Evolutionary conservation across 2,888 invertebrate species (phyloP).

Genomic region (Brenthis hecate): DNA sequence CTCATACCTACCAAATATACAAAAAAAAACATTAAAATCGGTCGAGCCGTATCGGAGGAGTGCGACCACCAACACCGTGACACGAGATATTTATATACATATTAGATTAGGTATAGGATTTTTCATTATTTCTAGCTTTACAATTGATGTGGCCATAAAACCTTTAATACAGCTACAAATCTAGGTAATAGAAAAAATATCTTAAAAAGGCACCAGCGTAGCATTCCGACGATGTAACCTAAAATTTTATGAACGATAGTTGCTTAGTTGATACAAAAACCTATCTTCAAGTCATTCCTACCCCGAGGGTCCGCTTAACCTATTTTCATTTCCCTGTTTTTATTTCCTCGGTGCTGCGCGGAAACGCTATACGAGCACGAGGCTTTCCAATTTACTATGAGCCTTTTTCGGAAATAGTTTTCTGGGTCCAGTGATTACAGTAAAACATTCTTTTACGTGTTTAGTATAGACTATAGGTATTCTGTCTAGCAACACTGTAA

Average conservation of each 20-base stretch:
- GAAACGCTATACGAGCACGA: conserved; percentile 53
- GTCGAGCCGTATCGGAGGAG: too few species aligned
- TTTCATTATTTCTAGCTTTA: too few species aligned
- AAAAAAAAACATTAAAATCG: too few species aligned
- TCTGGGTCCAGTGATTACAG: conserved; percentile 44
- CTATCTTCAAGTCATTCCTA: conserved; percentile 53
- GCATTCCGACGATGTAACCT: conserved; percentile 9
- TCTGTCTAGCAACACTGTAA: conserved; percentile 15
- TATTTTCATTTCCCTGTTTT: conserved; percentile 70
- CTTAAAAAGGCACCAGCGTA: background rate
- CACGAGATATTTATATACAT: too few species aligned
- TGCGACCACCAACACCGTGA: too few species aligned
- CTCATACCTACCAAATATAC: too few species aligned
- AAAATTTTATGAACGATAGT: conserved; percentile 34
- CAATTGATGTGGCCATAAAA: background rate
- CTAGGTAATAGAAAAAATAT: background rate
- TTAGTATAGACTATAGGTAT: background rate
- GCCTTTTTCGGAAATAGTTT: conserved; percentile 49
- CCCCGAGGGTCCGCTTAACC: conserved; percentile 68
- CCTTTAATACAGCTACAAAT: background rate
- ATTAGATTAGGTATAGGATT: too few species aligned
- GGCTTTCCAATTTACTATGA: conserved; percentile 65
- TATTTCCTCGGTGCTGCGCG: conserved; percentile 56
- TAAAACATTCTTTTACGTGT: conserved; percentile 35
- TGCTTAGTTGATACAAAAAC: conserved; percentile 55